Base-by-base conservation (phyloP, 2,888 invertebrate species). In the Caenorhabditis afra region DNA sequence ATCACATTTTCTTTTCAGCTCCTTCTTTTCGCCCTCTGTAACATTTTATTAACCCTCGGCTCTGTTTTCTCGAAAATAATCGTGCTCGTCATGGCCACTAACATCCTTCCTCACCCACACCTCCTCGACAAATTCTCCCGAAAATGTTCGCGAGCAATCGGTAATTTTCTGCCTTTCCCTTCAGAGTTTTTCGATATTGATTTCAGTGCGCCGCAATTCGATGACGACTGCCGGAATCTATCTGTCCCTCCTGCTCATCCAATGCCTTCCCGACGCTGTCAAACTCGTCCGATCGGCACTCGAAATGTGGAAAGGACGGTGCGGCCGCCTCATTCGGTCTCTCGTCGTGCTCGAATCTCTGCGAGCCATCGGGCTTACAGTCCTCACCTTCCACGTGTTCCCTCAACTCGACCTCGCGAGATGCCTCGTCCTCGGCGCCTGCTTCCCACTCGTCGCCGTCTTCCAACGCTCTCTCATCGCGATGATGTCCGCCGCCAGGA, bases 71-170 rank as follows among this genome's bases (percentile, higher is more conserved):
- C 88, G 8, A 88, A 87, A 49, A 58, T 81, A 3, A 74, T 81
- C 22, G 81, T 88, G 1, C 59, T 86, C 20, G 55, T 88, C 20
- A 76, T 89, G 50, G 76, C 88, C 22, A 87, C 89, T 41, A 89
- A 88, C 74, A 81, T 88, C 20, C 41, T 73, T 7, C 75, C 80
- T 0, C 67, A 49, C 0, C 20, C 64, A 12, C 73, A 75, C 22
- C 41, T 75, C 11, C 7, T 78, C 39, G 81, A 74, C 16, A 70
- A 66, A 47, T 79, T 79, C 53, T 45, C 71, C 11, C 18, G 47
- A 12, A 79, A 79, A 22, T 79, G 79, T 57, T 65, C 79, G 5
- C 45, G 35, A 41, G 70, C 71, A 0, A 35, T 47, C 18, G 71
- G 76, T 71, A 64, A 49, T 23, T 11, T n/a, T n/a, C 14, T 52